Percentiles rank a stretch among this genome's conserved stretches.
Conservation (phyloP, 2,797 vertebrate species). For the Masticophis lateralis region DNA sequence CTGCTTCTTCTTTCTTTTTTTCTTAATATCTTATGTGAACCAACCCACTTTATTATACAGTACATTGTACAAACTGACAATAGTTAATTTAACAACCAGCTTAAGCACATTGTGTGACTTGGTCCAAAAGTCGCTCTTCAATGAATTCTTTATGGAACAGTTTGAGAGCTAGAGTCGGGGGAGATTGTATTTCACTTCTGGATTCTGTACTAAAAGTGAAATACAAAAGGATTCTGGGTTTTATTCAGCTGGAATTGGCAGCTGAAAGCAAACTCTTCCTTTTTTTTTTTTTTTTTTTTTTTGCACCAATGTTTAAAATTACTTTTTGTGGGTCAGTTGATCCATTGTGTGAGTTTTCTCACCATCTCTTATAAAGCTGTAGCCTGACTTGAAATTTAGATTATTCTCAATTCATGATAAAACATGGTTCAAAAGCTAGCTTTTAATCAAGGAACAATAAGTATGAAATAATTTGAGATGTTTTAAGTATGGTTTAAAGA, state of each 20-base stretch:
- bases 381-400: background rate
- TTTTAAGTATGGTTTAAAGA: background rate
- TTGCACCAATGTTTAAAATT: too few species aligned
- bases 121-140: background rate
- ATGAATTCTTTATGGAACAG: background rate
- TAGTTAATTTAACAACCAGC: background rate
- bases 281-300: too few species aligned
- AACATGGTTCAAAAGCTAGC: background rate
- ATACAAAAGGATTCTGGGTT: too few species aligned
- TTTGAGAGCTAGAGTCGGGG: background rate
- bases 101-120: background rate
- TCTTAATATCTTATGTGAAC: background rate
- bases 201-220: background rate
- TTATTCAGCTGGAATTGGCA: background rate
- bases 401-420: background rate
- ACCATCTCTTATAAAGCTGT: background rate
- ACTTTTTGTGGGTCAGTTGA: background rate
- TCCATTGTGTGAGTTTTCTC: background rate
- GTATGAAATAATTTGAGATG: background rate
- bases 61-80: background rate
- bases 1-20: background rate
- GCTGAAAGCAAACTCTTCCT: background rate
- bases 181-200: background rate
- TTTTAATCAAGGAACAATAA: background rate
- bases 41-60: background rate